Evolutionary conservation across 2,113 vertebrate genomes (phyloP), one percentile per base, ranked within the genome.

Genomic region (Anseranas semipalmata): DNA sequence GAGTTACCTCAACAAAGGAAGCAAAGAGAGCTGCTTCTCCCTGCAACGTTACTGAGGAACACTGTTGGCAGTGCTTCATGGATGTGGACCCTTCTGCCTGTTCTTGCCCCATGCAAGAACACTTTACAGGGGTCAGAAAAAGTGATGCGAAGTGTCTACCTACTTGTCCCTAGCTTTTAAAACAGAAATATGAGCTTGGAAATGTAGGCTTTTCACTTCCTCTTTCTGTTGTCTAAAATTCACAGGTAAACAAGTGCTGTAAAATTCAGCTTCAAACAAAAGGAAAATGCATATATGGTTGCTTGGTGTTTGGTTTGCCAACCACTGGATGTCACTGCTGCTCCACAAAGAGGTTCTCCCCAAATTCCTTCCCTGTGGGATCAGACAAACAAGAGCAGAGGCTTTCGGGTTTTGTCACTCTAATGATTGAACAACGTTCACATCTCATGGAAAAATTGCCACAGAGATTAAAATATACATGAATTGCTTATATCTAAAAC

Each of bases 301-400:
- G 15, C 45, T 25, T 95, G 85, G 70, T 48, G 32, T 96, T 96
- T 74, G 77, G 63, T 89, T 95, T 90, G 35, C 65, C 22, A 84
- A 1, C 94, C 96, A 89, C 96, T 98, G 93, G 95, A 71, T 96
- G 84, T 97, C 95, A 97, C 68, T 86, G 71, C 93, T 96, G 86
- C 96, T 96, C 95, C 62, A 39, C 87, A 62, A 60, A 89, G 56
- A 80, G 33, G 37, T 16, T 41, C 19, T 63, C 87, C 41, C 43
- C 45, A 4, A 3, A 46, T 59, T 55, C 56, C 43, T 71, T 75
- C 6, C 37, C 35, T 30, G 9, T 12, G 53, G 20, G 22, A 28
- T 12, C 14, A 53, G 77, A 33, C 10, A 80, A 83, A 27, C 0
- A 7, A 33, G 46, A 63, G 15, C 3, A 0, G 55, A 55, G 75